Evolutionary conservation across 1,140 invertebrate species (phyloP).

Genomic region (Drosophila pseudoananassae): DNA sequence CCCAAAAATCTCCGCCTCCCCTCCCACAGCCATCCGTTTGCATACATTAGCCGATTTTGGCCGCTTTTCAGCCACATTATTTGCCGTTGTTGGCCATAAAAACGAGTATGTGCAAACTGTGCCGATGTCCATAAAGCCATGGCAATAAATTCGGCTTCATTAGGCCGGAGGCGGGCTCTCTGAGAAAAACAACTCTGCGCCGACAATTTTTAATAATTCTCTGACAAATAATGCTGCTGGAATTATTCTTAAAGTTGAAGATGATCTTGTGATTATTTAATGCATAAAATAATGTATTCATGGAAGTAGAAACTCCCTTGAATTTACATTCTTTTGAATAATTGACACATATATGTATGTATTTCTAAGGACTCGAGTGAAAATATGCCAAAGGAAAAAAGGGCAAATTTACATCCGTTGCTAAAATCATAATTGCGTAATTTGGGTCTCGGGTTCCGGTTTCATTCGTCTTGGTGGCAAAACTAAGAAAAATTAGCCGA

Average conservation of each 20-base stretch:
- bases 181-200: conserved; percentile 19
- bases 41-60: conserved; percentile 63
- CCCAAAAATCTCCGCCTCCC: neutral
- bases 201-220: conserved; percentile 23
- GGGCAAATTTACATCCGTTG: conserved; percentile 18
- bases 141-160: conserved; percentile 66
- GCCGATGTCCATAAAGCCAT: conserved; percentile 57
- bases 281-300: conserved; percentile 1
- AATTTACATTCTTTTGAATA: neutral
- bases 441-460: conserved; percentile 30
- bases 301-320: neutral
- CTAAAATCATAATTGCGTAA: conserved; percentile 37
- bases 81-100: conserved; percentile 53
- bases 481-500: conserved; percentile 37
- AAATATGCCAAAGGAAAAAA: neutral
- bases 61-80: conserved; percentile 41
- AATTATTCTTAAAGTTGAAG: neutral
- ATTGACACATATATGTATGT: neutral
- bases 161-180: conserved; percentile 27
- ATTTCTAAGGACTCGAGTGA: neutral
- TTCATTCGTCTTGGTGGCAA: conserved; percentile 36
- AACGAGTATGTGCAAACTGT: conserved; percentile 63
- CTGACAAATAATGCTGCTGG: neutral
- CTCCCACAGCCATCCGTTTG: conserved; percentile 20
- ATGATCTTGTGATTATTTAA: conserved; percentile 1